phyloP scores from a whole-genome alignment of 2,113 vertebrate species.

The Crotalus helleri region DNA sequence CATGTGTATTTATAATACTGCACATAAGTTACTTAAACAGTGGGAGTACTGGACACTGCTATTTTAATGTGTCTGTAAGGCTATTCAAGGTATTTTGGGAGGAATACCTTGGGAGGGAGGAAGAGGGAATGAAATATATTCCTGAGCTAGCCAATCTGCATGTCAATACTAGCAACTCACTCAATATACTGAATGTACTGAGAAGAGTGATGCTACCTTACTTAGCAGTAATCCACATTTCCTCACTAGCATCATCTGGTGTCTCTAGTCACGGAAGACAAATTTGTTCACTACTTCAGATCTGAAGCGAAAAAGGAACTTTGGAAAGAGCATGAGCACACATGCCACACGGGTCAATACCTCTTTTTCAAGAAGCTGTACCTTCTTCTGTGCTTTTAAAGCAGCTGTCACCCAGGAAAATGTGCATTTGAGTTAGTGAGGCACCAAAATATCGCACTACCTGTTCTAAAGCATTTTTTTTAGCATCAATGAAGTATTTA shows the following conservation, averaged over 20 bases:
- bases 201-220: neutral
- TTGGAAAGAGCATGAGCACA: neutral
- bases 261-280: neutral
- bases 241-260: neutral
- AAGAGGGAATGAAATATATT: conserved; percentile 45
- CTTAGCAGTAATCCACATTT: neutral
- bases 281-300: neutral
- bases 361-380: neutral
- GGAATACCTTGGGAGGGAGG: conserved; percentile 23
- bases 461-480: neutral
- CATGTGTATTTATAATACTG: conserved; percentile 6
- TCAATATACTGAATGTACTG: neutral
- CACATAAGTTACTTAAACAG: neutral
- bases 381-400: neutral
- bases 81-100: conserved; percentile 51
- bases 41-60: conserved; percentile 14
- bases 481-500: neutral
- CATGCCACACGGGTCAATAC: neutral
- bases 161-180: conserved; percentile 25
- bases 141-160: conserved; percentile 61
- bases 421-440: neutral
- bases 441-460: neutral
- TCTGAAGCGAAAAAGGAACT: neutral
- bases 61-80: conserved; percentile 6
- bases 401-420: neutral